phyloP scores from a whole-genome alignment of 2,888 invertebrate species.

The Acleris cristana region DNA sequence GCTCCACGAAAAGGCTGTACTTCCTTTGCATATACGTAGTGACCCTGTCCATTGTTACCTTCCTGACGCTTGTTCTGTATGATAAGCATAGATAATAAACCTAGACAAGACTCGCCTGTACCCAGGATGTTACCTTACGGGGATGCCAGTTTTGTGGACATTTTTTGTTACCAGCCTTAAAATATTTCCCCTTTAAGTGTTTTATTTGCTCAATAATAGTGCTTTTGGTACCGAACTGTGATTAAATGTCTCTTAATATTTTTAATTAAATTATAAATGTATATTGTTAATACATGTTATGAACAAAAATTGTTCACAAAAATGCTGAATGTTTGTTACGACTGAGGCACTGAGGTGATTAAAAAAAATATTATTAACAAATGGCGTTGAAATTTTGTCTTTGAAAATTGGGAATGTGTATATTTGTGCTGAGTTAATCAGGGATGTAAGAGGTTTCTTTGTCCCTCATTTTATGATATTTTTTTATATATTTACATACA shows the following conservation, averaged over 20 bases:
- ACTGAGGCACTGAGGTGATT: conserved; percentile 45
- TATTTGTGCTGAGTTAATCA: conserved; percentile 41
- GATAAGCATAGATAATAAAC: conserved; percentile 46
- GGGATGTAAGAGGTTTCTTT: too few species aligned
- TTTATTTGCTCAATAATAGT: conserved; percentile 31
- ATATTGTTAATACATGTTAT: conserved; percentile 27
- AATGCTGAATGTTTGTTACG: conserved; percentile 42
- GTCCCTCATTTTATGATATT: too few species aligned
- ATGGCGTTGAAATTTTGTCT: conserved; percentile 20
- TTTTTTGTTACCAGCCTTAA: conserved; percentile 49
- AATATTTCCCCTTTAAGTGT: conserved; percentile 17
- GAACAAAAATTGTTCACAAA: conserved; percentile 47
- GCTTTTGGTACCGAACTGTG: conserved; percentile 33
- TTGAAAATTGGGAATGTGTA: conserved; percentile 25
- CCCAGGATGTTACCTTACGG: conserved; percentile 47
- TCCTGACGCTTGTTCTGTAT: conserved; percentile 52
- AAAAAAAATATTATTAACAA: conserved; percentile 12
- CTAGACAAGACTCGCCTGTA: conserved; percentile 53
- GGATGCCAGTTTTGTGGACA: conserved; percentile 57
- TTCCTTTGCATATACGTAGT: conserved; percentile 48
- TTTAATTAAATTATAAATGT: conserved; percentile 25
- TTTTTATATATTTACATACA: too few species aligned
- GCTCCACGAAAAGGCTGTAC: conserved; percentile 41
- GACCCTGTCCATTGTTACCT: conserved; percentile 55
- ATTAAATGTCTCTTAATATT: conserved; percentile 32